Evolutionary conservation across 2,888 invertebrate species (phyloP).

Genomic region (Cynaeus angustus): DNA sequence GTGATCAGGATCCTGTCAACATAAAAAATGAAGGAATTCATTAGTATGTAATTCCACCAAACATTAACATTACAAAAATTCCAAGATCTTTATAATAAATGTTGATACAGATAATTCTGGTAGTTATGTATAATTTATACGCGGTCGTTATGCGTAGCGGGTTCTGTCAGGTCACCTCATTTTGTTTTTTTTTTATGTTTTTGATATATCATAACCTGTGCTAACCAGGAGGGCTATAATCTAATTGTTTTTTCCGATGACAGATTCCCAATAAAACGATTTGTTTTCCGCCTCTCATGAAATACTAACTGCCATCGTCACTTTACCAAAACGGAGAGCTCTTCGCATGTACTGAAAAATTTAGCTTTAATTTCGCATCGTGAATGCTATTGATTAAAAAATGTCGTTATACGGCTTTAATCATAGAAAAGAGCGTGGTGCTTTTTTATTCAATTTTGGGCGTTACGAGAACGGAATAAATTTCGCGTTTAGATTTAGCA

Average conservation of each 20-base stretch:
- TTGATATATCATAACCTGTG: neutral
- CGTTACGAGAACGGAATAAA: neutral
- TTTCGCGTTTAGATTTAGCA: constrained; percentile 3
- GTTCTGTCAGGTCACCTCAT: too few relatives aligned
- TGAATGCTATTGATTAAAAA: neutral
- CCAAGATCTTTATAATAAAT: too few relatives aligned
- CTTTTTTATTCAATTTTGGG: neutral
- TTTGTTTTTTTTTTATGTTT: neutral
- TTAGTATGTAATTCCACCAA: too few relatives aligned
- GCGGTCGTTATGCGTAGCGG: too few relatives aligned
- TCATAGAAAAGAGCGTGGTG: neutral
- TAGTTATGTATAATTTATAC: too few relatives aligned
- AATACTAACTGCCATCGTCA: constrained; percentile 17
- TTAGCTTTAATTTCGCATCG: constrained; percentile 1
- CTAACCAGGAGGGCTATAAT: constrained; percentile 16
- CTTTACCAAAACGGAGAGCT: constrained; percentile 14
- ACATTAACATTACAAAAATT: too few relatives aligned
- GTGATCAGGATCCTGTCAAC: too few relatives aligned
- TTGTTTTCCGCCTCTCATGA: neutral
- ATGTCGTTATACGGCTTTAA: neutral
- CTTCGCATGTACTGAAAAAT: constrained; percentile 15
- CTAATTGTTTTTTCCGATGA: constrained; percentile 28
- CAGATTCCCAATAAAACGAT: constrained; percentile 24
- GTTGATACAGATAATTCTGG: too few relatives aligned
- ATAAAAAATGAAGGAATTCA: too few relatives aligned